These are phyloP conservation scores for Halictus rubicundus DNA, from an alignment of 1,140 invertebrate species.

Conservation along the genomic window DNA sequence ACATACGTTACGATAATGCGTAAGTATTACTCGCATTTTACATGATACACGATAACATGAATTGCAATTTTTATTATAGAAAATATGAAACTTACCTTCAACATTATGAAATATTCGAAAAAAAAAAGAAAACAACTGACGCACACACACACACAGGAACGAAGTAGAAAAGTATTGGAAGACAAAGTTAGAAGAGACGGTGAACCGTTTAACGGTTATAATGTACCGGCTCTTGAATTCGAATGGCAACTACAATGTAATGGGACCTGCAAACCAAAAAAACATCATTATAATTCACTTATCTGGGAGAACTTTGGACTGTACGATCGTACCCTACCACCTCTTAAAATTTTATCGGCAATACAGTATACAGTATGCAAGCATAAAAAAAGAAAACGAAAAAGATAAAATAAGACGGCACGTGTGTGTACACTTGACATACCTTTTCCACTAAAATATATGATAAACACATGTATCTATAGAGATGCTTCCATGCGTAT, in stretches of 20 bases:
- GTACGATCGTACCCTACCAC: background rate
- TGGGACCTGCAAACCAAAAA: too few species aligned
- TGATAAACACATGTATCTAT: too few species aligned
- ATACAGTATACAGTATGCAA: too few species aligned
- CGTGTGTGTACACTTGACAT: background rate
- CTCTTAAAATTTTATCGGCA: background rate
- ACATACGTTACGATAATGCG: background rate
- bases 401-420: background rate
- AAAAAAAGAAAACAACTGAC: too few species aligned
- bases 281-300: background rate
- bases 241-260: background rate
- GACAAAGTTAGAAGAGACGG: background rate
- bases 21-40: background rate
- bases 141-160: background rate
- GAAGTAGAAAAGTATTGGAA: background rate
- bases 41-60: background rate
- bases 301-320: slow-evolving; percentile 8
- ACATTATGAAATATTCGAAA: background rate
- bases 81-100: slow-evolving; percentile 21
- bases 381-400: too few species aligned
- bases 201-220: background rate
- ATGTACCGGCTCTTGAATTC: too few species aligned
- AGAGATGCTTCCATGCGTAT: too few species aligned
- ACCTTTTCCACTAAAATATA: background rate
- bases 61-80: background rate